Evolutionary conservation across 2,888 invertebrate genomes (phyloP), one percentile per base, ranked within the genome.

Genomic region (Steinernema hermaphroditum): DNA sequence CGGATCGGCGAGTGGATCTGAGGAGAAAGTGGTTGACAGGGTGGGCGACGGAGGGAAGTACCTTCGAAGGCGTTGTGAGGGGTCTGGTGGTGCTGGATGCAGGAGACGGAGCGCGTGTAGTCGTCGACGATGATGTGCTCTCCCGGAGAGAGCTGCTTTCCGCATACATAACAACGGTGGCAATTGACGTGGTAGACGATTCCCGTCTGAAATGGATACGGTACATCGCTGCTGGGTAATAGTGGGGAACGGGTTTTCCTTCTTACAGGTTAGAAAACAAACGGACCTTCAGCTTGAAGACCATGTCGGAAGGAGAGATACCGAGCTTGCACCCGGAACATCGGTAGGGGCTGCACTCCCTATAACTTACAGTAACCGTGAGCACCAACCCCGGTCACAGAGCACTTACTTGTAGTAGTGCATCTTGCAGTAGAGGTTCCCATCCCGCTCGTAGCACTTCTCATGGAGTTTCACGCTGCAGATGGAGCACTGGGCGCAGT

Each of bases 381-480:
- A 27, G 12, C 37, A 4, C 24, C 12, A 8, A n/a, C 24, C 12
- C 19, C 2, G 12, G 46, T 8, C 24, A 70, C 69, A 71, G n/a
- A 29, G 12, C 41, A 69, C 85, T 91, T 89, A 97, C 97, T 94
- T 93, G 91, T 94, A 97, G 90, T 97, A 98, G 89, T 98, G 97
- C 87, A 92, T 93, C 88, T 94, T 91, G 90, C 98, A 98, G 90
- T 94, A 97, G 74, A 98, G 91, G 89, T 95, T 95, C 83, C 94
- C 94, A 87, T 96, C 96, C 86, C 96, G 91, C 84, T 94, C 94
- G 90, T 95, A 98, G 90, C 98, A 98, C 90, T 96, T 96, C 89
- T 96, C 96, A 54, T 93, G 93, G 85, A 98, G 91, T 77, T 92
- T 92, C 87, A 91, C 91, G 87, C 93, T 92, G 90, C 97, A 98